Percentiles rank a stretch among this genome's conserved stretches.
Conservation (phyloP, 2,888 invertebrate genomes). For the Petrolisthes cinctipes region DNA sequence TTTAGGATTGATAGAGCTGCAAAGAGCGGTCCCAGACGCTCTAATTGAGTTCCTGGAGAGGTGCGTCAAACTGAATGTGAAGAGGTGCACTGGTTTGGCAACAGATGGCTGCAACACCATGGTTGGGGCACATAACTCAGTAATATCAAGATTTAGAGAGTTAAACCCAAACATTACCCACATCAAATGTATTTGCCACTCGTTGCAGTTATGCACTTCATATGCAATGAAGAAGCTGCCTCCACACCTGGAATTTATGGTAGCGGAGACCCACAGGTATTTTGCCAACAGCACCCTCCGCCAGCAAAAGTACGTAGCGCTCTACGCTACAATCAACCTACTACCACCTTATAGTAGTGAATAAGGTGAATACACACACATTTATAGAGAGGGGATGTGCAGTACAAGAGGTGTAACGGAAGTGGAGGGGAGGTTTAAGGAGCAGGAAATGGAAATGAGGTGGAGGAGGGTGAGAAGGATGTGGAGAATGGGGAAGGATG, state of each 20-base stretch:
- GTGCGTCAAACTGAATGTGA: not conserved
- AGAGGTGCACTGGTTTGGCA: not conserved
- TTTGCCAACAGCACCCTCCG: not conserved
- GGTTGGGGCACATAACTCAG: not conserved
- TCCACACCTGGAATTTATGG: not conserved
- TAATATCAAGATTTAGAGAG: not conserved
- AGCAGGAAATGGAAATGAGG: too few relatives aligned
- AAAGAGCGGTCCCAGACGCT: not conserved
- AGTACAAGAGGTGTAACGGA: too few relatives aligned
- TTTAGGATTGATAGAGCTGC: not conserved
- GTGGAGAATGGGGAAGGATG: too few relatives aligned
- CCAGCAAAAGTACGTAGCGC: not conserved
- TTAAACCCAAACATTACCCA: not conserved
- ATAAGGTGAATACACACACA: too few relatives aligned
- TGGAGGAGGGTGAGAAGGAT: too few relatives aligned
- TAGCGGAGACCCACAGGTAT: not conserved
- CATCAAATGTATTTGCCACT: too few relatives aligned
- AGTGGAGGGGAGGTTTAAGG: too few relatives aligned
- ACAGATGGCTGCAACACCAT: not conserved
- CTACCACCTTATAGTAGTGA: too few relatives aligned
- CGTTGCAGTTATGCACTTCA: too few relatives aligned
- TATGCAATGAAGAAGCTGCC: not conserved
- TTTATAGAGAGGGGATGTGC: too few relatives aligned
- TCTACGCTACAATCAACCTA: not conserved
- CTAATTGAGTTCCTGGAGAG: not conserved